phyloP scores from a whole-genome alignment of 2,888 invertebrate genomes.

The Polydrusus tereticollis region DNA sequence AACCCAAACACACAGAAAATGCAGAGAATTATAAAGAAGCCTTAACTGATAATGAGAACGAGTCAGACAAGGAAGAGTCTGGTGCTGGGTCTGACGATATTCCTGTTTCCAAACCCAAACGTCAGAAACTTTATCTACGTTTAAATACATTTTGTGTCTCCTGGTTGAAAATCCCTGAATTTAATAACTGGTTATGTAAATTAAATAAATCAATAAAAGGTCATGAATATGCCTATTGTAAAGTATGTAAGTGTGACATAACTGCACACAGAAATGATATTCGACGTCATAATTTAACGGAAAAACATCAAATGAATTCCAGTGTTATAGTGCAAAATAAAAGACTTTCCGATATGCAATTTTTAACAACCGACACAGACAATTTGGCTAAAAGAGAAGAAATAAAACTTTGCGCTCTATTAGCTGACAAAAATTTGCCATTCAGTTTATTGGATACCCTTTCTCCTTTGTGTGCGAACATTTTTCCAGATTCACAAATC shows the following conservation, averaged over 20 bases:
- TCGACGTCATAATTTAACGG: neutral
- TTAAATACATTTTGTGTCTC: too few relatives aligned
- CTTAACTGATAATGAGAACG: too few relatives aligned
- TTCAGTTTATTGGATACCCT: neutral
- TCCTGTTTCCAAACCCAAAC: too few relatives aligned
- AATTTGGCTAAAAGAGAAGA: neutral
- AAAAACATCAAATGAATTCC: neutral
- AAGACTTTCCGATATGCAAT: neutral
- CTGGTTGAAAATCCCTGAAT: too few relatives aligned
- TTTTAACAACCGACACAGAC: neutral
- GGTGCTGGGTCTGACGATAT: too few relatives aligned
- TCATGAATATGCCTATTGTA: neutral
- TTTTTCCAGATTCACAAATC: constrained; percentile 5
- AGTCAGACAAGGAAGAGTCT: too few relatives aligned
- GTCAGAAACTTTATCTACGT: too few relatives aligned
- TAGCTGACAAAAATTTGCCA: neutral
- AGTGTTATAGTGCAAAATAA: neutral
- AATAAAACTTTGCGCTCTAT: neutral
- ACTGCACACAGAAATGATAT: neutral
- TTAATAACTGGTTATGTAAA: too few relatives aligned
- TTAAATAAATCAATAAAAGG: too few relatives aligned
- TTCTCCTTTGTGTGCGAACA: neutral
- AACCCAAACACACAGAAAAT: too few relatives aligned
- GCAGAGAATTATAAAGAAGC: too few relatives aligned
- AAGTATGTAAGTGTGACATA: neutral